A percentile compares a stretch with the other conserved stretches of the same genome.
phyloP scores from a whole-genome alignment of 2,797 vertebrate genomes.

The Otolemur crassicaudatus region DNA sequence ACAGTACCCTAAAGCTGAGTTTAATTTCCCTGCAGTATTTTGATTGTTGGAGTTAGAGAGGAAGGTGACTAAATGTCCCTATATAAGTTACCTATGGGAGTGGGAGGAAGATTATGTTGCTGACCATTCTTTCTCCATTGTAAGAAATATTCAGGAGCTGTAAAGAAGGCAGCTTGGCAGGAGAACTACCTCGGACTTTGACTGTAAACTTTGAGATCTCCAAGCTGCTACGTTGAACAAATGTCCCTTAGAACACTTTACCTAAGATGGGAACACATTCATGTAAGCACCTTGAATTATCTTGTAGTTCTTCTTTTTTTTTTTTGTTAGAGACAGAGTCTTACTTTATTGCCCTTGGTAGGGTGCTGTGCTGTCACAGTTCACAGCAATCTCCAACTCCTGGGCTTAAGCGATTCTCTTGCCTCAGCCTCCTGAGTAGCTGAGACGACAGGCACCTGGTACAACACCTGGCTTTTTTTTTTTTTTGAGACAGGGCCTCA shows the following conservation, averaged over 20 bases:
- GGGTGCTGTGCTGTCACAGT: no score
- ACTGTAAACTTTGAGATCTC: neutral
- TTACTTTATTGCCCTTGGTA: no score
- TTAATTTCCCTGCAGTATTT: constrained; percentile 36
- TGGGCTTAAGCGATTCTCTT: no score
- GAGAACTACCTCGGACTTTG: neutral
- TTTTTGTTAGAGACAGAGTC: no score
- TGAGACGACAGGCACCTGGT: no score
- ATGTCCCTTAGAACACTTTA: neutral
- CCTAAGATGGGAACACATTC: neutral
- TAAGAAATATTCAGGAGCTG: neutral
- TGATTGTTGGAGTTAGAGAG: neutral
- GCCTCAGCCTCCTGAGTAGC: no score
- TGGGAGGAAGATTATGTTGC: neutral
- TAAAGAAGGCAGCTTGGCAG: neutral
- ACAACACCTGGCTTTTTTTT: no score
- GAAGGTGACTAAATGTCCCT: neutral
- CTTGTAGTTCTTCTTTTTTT: constrained; percentile 3
- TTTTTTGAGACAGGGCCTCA: no score
- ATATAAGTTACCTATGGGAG: neutral
- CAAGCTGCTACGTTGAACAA: neutral
- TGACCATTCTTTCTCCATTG: neutral
- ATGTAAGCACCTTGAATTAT: neutral
- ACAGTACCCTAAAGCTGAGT: neutral
- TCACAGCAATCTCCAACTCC: no score